Evolutionary conservation across 2,888 invertebrate species (phyloP).

Genomic region (Drosophila austrosaltans): DNA sequence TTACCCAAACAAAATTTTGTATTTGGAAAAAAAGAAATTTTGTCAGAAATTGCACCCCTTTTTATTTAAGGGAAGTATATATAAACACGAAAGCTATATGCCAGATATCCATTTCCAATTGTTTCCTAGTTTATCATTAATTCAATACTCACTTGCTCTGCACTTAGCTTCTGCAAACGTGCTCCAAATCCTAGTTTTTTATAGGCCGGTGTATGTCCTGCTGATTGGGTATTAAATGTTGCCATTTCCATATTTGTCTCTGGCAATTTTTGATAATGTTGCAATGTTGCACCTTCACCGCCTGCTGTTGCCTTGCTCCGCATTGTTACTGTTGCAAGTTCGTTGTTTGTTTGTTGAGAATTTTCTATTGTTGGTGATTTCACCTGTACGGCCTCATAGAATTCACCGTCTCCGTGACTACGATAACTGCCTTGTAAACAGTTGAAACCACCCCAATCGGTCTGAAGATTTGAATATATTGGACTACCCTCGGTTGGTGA

Average conservation of each 20-base stretch:
- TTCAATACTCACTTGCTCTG: conserved; percentile 51
- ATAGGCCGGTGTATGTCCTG: conserved; percentile 63
- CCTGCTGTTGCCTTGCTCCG: conserved; percentile 51
- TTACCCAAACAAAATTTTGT: no score
- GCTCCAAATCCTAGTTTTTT: conserved; percentile 70
- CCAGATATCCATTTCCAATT: not conserved
- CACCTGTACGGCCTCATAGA: conserved; percentile 75
- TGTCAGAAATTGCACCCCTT: no score
- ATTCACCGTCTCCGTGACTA: conserved; percentile 78
- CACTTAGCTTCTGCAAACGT: conserved; percentile 54
- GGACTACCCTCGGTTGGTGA: conserved; percentile 24
- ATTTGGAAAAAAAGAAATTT: no score
- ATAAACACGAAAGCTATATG: no score
- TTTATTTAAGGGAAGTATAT: no score
- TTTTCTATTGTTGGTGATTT: conserved; percentile 30
- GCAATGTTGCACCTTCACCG: conserved; percentile 66
- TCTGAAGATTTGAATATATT: conserved; percentile 57
- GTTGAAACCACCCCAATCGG: conserved; percentile 71
- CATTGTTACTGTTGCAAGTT: conserved; percentile 54
- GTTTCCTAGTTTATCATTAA: not conserved
- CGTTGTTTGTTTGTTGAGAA: conserved; percentile 25
- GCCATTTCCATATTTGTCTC: conserved; percentile 66
- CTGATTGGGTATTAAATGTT: conserved; percentile 71
- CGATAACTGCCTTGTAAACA: conserved; percentile 81
- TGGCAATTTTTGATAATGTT: conserved; percentile 77